A percentile compares a stretch with the other conserved stretches of the same genome.
phyloP scores from a whole-genome alignment of 53 echinoderm and acorn worm species.

The Astropecten irregularis region DNA sequence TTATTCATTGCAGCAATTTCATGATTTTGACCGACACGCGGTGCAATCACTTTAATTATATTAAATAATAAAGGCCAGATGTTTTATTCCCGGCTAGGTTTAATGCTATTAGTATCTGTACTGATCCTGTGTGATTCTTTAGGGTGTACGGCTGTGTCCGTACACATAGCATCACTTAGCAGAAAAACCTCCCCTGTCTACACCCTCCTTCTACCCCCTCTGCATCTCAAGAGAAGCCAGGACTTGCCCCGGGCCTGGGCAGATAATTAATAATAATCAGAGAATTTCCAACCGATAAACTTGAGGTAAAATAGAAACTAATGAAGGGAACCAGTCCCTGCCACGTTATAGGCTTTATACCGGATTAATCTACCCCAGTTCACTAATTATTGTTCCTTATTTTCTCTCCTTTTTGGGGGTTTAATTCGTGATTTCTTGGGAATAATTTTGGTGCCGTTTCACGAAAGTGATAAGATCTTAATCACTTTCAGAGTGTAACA shows the following conservation, averaged over 20 bases:
- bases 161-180: no score
- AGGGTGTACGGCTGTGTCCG: neutral
- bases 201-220: no score
- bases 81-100: neutral
- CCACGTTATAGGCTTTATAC: no score
- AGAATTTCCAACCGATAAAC: conserved; percentile 27
- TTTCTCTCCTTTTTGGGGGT: no score
- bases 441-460: no score
- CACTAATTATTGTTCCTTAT: no score
- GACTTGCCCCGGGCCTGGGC: neutral
- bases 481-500: neutral
- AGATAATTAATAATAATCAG: conserved; percentile 54
- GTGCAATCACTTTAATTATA: conserved; percentile 17
- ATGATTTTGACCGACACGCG: conserved; percentile 3
- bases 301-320: conserved; percentile 16
- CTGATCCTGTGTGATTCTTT: neutral
- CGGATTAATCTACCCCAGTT: conserved; percentile 12
- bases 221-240: neutral
- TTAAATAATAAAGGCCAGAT: conserved; percentile 26
- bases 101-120: neutral
- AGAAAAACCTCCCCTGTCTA: no score
- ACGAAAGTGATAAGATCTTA: neutral
- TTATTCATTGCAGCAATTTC: conserved; percentile 42
- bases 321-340: neutral
- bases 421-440: no score